Conservation (phyloP, 2,797 vertebrate genomes). For the Catharus ustulatus region DNA sequence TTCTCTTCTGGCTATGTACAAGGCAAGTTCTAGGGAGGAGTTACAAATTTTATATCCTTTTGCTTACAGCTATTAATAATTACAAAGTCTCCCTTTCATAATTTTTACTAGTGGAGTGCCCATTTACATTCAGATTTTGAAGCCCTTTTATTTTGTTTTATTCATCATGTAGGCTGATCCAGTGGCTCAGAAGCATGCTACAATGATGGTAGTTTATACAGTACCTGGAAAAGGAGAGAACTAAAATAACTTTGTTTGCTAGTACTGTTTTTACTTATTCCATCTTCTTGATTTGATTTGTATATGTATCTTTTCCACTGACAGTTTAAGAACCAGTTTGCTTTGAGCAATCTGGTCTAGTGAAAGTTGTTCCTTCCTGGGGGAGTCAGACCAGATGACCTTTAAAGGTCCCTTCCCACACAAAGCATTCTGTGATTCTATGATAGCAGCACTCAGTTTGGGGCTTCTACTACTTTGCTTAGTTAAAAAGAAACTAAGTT, state of each 20-base stretch:
- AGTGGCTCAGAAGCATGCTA: background rate
- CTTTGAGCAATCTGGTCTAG: background rate
- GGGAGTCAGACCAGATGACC: background rate
- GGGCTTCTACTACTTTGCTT: background rate
- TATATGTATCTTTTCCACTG: background rate
- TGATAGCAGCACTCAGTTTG: background rate
- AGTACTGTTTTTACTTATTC: background rate
- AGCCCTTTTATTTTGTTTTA: background rate
- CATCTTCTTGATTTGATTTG: background rate
- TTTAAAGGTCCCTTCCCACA: background rate
- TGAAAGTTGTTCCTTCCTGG: background rate
- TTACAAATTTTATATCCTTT: background rate
- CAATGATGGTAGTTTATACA: background rate
- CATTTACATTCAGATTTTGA: background rate
- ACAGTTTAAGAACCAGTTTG: background rate
- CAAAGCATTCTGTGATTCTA: background rate
- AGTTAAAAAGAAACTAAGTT: background rate
- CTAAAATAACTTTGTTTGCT: background rate
- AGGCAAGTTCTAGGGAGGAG: background rate
- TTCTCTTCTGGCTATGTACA: background rate
- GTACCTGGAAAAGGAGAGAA: background rate
- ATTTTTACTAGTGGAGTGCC: background rate
- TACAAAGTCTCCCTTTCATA: background rate
- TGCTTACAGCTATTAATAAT: background rate
- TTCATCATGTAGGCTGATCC: background rate